A percentile compares a stretch with the other conserved stretches of the same genome.
Conservation (phyloP, 1,140 invertebrate species). For the Sitobion miscanthi region DNA sequence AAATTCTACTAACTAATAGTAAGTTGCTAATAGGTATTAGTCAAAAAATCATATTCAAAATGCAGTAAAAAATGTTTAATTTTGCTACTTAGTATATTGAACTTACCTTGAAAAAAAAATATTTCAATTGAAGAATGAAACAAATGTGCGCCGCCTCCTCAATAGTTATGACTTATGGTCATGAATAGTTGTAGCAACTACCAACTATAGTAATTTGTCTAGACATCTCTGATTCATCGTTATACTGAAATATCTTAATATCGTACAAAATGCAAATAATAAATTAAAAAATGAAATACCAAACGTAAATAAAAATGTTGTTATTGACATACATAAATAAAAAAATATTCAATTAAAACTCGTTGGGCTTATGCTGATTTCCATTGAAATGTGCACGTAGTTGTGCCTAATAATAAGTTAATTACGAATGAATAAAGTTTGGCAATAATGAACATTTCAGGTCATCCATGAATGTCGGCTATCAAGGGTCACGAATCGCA, state of each 20-base stretch:
- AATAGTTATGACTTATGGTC: conserved; percentile 23
- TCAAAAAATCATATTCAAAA: background rate
- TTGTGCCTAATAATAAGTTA: background rate
- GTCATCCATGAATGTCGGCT: background rate
- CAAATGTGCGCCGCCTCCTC: background rate
- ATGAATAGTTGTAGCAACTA: background rate
- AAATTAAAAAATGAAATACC: background rate
- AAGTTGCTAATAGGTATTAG: background rate
- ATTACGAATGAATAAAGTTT: background rate
- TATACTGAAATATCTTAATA: background rate
- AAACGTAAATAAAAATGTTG: background rate
- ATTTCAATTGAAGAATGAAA: background rate
- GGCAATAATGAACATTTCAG: background rate
- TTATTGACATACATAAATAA: conserved; percentile 7
- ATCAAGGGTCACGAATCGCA: conserved; percentile 3
- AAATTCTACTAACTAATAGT: background rate
- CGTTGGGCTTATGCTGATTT: background rate
- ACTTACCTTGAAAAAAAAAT: background rate
- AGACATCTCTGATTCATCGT: background rate
- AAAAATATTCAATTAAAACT: conserved; percentile 21
- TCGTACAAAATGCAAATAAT: background rate
- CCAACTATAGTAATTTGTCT: conserved; percentile 27
- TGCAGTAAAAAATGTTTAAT: background rate
- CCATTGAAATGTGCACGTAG: background rate
- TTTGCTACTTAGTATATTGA: background rate